Conservation (phyloP, 2,888 invertebrate genomes). For the Eupithecia dodoneata region DNA sequence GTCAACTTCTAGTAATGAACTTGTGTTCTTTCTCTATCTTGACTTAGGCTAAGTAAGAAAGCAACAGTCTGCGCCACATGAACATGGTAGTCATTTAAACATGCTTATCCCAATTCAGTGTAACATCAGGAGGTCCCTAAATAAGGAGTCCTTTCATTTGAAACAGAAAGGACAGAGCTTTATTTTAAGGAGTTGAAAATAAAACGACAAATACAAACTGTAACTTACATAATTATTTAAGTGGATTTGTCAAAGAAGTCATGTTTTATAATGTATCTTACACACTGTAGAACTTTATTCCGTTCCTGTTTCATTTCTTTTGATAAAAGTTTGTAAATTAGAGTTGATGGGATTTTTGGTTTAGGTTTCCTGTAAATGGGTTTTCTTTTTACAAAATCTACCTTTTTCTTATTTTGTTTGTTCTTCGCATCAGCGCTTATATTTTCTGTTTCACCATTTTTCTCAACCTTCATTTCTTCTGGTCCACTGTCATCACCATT, state of each 20-base stretch:
- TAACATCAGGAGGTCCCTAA: not conserved
- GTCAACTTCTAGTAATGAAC: not conserved
- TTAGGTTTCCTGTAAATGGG: slow-evolving; percentile 44
- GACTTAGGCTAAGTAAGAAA: not conserved
- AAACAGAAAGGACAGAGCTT: not conserved
- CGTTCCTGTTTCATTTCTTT: slow-evolving; percentile 93
- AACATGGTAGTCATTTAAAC: not conserved
- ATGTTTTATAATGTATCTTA: slow-evolving; percentile 90
- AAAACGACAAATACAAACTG: not conserved
- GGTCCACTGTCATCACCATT: slow-evolving; percentile 71
- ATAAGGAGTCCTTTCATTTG: not conserved
- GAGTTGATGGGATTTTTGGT: slow-evolving; percentile 78
- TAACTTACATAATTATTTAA: not conserved
- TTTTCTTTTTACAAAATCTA: slow-evolving; percentile 40
- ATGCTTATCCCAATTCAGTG: not conserved
- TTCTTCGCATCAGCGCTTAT: slow-evolving; percentile 8
- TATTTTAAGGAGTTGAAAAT: not conserved
- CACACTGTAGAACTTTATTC: slow-evolving; percentile 94
- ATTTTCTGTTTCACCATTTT: slow-evolving; percentile 25
- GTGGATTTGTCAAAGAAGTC: slow-evolving; percentile 87
- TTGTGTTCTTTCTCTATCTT: not conserved
- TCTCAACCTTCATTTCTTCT: slow-evolving; percentile 64
- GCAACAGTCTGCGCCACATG: no score
- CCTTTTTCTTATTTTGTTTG: slow-evolving; percentile 28
- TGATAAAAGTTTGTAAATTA: slow-evolving; percentile 89